Evolutionary conservation across 2,888 invertebrate species (phyloP), one percentile per base, ranked within the genome.

Genomic region (Acanthopleura granulata): DNA sequence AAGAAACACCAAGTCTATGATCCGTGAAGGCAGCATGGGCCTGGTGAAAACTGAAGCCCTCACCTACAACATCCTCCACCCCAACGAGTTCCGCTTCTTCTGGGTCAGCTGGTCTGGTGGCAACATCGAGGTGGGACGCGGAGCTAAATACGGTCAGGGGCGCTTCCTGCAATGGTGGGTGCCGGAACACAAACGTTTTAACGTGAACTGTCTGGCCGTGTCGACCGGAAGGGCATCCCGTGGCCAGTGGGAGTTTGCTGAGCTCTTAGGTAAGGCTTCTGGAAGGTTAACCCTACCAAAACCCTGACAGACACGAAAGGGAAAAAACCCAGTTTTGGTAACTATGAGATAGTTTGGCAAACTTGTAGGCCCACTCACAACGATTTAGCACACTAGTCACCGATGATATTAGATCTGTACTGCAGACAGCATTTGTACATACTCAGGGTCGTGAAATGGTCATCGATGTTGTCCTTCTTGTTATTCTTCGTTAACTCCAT

Each of bases 181-280:
- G 11, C 87, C 88, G 0, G 79, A 80, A 14, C 82, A 85, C 73
- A 85, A 85, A 74, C 83, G 82, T 62, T 87, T 88, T 75, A 79
- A 84, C 40, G 80, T 89, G 40, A 88, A 88, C 73, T 87, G 87
- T 77, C 79, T 89, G 77, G 87, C 89, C 49, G 88, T 89, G 61
- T 85, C 89, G 14, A 89, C 88, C 11, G 87, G 86, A 30, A 82
- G 84, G 15, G 82, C 80, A 18, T 86, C 88, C 16, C 81, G 84
- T 72, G 89, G 89, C 12, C 84, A 85, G 70, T 89, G 89, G 88
- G 89, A 89, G 78, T 89, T 89, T 76, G 86, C 87, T 3, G 89
- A 89, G 74, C 81, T 87, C 29, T 78, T 89, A 57, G 86, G 87
- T 87, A 76, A 72, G 81, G 16, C 66, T 27, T 16, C 40, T 40